Percentiles rank a stretch among this genome's conserved stretches.
These are phyloP conservation scores for Chionis minor DNA, from an alignment of 2,113 vertebrate genomes.

Conservation along the genomic window DNA sequence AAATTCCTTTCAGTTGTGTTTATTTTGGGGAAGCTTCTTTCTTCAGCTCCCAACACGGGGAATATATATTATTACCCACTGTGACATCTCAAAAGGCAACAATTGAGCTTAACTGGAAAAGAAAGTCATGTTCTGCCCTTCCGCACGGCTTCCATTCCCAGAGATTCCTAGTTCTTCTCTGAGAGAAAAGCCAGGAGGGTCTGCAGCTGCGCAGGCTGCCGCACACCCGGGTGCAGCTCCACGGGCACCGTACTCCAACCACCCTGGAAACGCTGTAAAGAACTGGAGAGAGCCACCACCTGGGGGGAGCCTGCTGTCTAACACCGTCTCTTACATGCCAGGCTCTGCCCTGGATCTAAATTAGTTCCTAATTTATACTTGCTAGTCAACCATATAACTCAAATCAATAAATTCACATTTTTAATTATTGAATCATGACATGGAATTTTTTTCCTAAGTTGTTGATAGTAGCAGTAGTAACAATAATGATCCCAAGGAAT, in stretches of 20 bases:
- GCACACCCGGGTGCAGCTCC: neutral
- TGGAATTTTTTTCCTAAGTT: neutral
- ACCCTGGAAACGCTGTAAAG: too few species aligned
- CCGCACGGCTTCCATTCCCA: fast-evolving
- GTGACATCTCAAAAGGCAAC: neutral
- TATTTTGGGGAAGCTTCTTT: neutral
- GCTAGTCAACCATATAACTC: neutral
- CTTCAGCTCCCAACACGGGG: neutral
- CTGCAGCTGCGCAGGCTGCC: neutral
- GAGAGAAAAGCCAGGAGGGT: neutral
- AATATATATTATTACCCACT: neutral
- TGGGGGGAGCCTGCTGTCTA: neutral
- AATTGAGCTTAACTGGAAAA: neutral
- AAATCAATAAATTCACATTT: neutral
- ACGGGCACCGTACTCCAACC: neutral
- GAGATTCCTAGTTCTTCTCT: neutral
- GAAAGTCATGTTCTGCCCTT: neutral
- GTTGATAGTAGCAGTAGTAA: fast-evolving
- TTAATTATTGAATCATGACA: neutral
- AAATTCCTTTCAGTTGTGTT: neutral
- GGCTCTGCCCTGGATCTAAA: neutral
- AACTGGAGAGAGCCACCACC: fast-evolving
- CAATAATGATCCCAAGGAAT: neutral
- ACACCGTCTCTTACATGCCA: fast-evolving
- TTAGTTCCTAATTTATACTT: neutral